phyloP scores from a whole-genome alignment of 2,888 invertebrate genomes.

The Acronicta alni region DNA sequence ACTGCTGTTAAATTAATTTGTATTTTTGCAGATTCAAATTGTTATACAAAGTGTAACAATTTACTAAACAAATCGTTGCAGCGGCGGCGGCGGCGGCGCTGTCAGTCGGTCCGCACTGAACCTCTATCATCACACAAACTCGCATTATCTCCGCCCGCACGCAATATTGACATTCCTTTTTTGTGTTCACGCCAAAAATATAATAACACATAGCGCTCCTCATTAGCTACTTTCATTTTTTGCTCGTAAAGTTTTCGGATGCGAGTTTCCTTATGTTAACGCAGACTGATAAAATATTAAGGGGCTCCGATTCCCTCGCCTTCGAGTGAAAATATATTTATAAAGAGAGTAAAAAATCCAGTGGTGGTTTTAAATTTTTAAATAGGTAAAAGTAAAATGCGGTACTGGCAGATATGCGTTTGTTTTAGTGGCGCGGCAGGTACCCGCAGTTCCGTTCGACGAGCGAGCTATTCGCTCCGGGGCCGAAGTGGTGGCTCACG shows the following conservation, averaged over 20 bases:
- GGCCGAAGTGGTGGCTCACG: slow-evolving; percentile 62
- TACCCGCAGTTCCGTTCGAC: slow-evolving; percentile 66
- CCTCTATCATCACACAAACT: slow-evolving; percentile 63
- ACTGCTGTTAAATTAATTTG: slow-evolving; percentile 8
- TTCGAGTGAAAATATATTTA: slow-evolving; percentile 48
- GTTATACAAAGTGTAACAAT: slow-evolving; percentile 55
- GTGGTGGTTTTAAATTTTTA: slow-evolving; percentile 63
- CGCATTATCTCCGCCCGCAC: slow-evolving; percentile 66
- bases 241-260: slow-evolving; percentile 63
- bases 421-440: slow-evolving; percentile 67
- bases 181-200: slow-evolving; percentile 64
- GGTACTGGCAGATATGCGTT: slow-evolving; percentile 59
- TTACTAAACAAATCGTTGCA: slow-evolving; percentile 60
- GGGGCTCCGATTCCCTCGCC: slow-evolving; percentile 55
- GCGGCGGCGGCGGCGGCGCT: slow-evolving; percentile 28
- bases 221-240: slow-evolving; percentile 69
- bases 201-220: slow-evolving; percentile 65
- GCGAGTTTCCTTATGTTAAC: slow-evolving; percentile 62
- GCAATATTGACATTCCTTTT: slow-evolving; percentile 75
- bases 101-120: slow-evolving; percentile 33
- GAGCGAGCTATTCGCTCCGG: slow-evolving; percentile 62
- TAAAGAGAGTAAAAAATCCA: slow-evolving; percentile 42
- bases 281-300: slow-evolving; percentile 66
- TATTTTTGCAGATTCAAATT: slow-evolving; percentile 34
- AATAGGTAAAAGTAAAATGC: slow-evolving; percentile 67